Conservation (phyloP, 1,140 invertebrate species). For the Bombus turneri region DNA sequence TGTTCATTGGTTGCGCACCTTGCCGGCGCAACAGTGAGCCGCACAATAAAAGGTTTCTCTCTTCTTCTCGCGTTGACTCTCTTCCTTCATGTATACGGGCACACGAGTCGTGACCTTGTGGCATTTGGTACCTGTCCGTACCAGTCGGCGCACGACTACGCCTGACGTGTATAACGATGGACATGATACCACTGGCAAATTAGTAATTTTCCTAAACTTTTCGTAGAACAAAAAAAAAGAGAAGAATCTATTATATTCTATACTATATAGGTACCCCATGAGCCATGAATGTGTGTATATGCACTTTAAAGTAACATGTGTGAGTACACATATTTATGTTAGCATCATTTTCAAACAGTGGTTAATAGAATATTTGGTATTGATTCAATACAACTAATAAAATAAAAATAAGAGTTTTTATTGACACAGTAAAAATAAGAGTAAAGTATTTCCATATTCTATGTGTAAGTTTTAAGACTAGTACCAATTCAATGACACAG, state of each 20-base stretch:
- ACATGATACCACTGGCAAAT: not conserved
- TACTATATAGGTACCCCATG: not conserved
- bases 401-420: constrained; percentile 31
- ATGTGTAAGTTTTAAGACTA: not conserved
- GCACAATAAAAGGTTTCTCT: constrained; percentile 43
- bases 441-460: constrained; percentile 10
- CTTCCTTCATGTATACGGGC: constrained; percentile 58
- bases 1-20: constrained; percentile 42
- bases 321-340: not conserved
- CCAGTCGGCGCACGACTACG: constrained; percentile 74
- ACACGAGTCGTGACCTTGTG: constrained; percentile 79
- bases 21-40: constrained; percentile 2
- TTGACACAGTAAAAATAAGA: constrained; percentile 7
- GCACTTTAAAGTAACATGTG: not conserved
- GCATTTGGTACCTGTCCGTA: constrained; percentile 82
- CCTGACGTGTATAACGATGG: constrained; percentile 32
- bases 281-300: too few relatives aligned
- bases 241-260: not conserved
- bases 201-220: not conserved
- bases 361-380: not conserved
- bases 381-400: not conserved
- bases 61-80: not conserved
- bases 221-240: not conserved
- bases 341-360: not conserved
- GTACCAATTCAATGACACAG: constrained; percentile 11